Conservation (phyloP, 2,888 invertebrate genomes). For the Himalopsyche japonica region DNA sequence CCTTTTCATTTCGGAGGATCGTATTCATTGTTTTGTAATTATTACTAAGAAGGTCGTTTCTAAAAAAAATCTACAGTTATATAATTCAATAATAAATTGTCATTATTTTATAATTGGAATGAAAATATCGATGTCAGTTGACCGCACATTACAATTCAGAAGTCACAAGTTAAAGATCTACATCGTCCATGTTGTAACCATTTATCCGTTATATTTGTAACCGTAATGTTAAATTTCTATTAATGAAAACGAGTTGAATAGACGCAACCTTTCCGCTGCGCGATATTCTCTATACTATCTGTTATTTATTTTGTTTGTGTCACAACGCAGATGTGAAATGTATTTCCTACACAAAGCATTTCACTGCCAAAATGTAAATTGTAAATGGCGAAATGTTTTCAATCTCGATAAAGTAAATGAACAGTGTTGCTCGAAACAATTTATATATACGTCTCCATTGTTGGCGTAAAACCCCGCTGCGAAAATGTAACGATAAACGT, state of each 20-base stretch:
- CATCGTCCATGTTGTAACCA: too few species aligned
- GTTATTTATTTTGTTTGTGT: not conserved
- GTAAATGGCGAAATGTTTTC: not conserved
- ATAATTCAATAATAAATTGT: too few species aligned
- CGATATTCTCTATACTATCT: not conserved
- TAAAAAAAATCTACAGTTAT: too few species aligned
- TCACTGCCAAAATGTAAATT: not conserved
- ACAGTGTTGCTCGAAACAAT: not conserved
- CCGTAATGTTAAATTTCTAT: not conserved
- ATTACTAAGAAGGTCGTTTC: too few species aligned
- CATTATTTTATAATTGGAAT: too few species aligned
- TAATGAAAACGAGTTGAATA: not conserved
- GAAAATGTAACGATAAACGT: not conserved
- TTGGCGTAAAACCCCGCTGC: not conserved
- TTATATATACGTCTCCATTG: not conserved
- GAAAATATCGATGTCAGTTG: too few species aligned
- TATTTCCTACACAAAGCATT: not conserved
- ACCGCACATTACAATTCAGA: too few species aligned
- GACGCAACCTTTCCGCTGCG: not conserved
- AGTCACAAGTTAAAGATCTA: too few species aligned
- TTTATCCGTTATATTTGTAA: not conserved
- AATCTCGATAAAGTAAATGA: not conserved
- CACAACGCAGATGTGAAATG: not conserved
- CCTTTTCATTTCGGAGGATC: too few species aligned
- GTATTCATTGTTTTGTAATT: too few species aligned